Evolutionary conservation across 2,888 invertebrate genomes (phyloP), one percentile per base, ranked within the genome.

Genomic region (Acleris emargana): DNA sequence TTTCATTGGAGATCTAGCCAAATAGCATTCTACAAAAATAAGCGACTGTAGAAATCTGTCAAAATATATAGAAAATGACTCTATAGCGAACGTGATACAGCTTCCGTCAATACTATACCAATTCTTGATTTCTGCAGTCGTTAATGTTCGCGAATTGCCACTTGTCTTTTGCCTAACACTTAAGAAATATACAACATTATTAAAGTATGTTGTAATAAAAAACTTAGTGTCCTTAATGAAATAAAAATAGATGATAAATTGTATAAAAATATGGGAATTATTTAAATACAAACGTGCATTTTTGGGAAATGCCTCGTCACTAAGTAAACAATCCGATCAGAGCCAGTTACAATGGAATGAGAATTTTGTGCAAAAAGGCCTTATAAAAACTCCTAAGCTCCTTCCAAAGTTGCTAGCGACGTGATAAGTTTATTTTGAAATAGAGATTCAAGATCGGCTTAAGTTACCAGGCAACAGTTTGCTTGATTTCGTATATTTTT

Each of bases 361-460:
- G 82, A 85, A 84, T 84, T 79, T 82, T 80, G 82, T 83, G 85
- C 89, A 90, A 89, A 89, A 91, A 88, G 78, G 73, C 61, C 4
- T 51, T 71, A 84, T 83, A 89, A 90, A 89, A 89, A 89, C 80
- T 69, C 13, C 68, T 73, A 84, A 89, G 85, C 84, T 83, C 81
- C 76, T 81, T 79, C 74, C 67, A 71, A 75, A 72, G 75, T 78
- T 76, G 76, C 80, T 78, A 75, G 81, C 82, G 84, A 88, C 82
- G 82, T 83, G 90, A 91, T 90, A 89, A 88, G 88, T 90, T 91
- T 91, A 87, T 89, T 89, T 89, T 85, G 87, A 86, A 89, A 89
- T 79, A 68, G 83, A 88, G 81, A 83, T 78, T 73, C 67, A 71
- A 73, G 75, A 82, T 77, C 80, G 74, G 82, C 78, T 86, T 84